Conservation (phyloP, 2,113 vertebrate species). For the Ciconia stormi region DNA sequence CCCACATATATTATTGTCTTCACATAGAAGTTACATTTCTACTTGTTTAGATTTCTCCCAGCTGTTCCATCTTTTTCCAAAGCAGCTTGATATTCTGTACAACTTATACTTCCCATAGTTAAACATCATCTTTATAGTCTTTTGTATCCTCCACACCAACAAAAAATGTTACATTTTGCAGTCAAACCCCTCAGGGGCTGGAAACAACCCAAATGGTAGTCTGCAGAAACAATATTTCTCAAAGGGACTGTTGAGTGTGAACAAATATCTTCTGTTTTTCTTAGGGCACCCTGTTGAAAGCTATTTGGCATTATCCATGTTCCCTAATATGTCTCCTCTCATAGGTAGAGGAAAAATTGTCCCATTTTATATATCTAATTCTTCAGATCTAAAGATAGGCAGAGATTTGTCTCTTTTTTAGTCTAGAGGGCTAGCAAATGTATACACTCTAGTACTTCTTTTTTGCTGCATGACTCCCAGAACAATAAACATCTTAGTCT, state of each 20-base stretch:
- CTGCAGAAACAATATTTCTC: constrained; percentile 52
- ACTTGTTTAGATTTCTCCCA: neutral
- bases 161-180: constrained; percentile 34
- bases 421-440: neutral
- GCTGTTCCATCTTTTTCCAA: neutral
- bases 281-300: constrained; percentile 49
- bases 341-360: neutral
- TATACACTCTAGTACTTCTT: neutral
- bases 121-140: neutral
- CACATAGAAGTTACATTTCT: neutral
- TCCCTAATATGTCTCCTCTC: neutral
- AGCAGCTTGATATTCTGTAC: neutral
- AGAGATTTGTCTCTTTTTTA: neutral
- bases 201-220: constrained; percentile 44
- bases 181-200: constrained; percentile 31
- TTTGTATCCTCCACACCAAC: neutral
- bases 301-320: constrained; percentile 11
- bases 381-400: neutral
- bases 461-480: neutral
- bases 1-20: neutral
- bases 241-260: constrained; percentile 52
- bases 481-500: neutral
- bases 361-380: neutral
- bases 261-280: constrained; percentile 53
- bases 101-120: neutral